Evolutionary conservation across 2,113 vertebrate species (phyloP), one percentile per base, ranked within the genome.

Genomic region (Ctenodactylus gundi): DNA sequence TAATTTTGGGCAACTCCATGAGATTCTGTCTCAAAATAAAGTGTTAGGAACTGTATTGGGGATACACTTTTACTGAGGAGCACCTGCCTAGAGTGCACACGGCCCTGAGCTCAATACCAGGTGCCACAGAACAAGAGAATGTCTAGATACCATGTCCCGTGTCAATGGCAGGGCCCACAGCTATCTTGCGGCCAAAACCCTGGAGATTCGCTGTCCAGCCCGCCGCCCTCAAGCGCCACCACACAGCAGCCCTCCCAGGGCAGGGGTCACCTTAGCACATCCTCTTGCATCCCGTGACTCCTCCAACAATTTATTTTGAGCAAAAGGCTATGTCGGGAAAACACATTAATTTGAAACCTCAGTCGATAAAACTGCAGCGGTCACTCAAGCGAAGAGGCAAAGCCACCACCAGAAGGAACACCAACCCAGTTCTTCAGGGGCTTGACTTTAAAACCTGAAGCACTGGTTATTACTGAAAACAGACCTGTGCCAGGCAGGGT

Each of bases 111-210:
- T 58, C 29, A 21, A 17, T 53, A 0, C 4, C 49, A 57, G 39
- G 34, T 23, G n/a, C 7, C 0, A 1, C 1, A 41, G 25, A 9
- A 23, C 46, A 20, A 1, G 8, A 4, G 72, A 15, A 27, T 25
- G 25, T 12, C 44, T 65, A 11, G 9, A 6, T 6, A 51, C 72
- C 23, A 49, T 72, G 41, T 4, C 14, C 20, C 4, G 44, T 21
- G 53, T 31, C 7, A 72, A 25, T 13, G 55, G 20, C 51, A 31
- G 53, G 1, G 60, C 44, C 29, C 49, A 7, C 62, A 18, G 6
- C 18, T 15, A 12, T 21, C 49, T 14, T 44, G 14, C 29, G 51
- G 44, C 10, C 46, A 70, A 77, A 44, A 31, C n/a, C 67, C 41
- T 41, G 10, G 7, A 14, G 41, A 31, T 46, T 18, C 44, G 41